A percentile compares a stretch with the other conserved stretches of the same genome.
Evolutionary conservation across 2,113 vertebrate genomes (phyloP).

Genomic region (Psilopsiagon aurifrons): DNA sequence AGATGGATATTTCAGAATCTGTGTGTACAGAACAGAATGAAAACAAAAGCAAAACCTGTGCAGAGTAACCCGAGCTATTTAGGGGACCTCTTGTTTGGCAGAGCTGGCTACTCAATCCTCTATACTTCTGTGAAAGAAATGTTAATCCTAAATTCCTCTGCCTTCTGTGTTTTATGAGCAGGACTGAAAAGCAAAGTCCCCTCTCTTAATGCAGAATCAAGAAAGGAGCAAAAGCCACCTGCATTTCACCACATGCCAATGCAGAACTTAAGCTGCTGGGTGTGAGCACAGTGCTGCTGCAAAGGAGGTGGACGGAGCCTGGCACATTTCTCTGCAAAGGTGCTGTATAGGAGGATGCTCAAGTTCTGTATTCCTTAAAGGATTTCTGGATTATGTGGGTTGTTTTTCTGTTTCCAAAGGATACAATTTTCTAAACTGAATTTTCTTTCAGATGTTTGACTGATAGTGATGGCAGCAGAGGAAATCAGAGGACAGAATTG

Average conservation of each 20-base stretch:
- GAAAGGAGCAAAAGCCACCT: background rate
- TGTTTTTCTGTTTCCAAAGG: slow-evolving; percentile 48
- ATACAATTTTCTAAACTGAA: slow-evolving; percentile 65
- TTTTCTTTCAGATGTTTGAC: slow-evolving; percentile 63
- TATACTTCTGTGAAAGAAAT: background rate
- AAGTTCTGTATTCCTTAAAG: background rate
- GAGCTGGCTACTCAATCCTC: background rate
- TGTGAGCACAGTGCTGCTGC: background rate
- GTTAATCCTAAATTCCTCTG: background rate
- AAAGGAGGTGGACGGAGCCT: fast-evolving
- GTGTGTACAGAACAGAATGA: background rate
- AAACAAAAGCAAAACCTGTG: background rate
- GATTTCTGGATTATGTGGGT: slow-evolving; percentile 20
- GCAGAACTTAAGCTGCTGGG: background rate
- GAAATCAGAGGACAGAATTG: slow-evolving; percentile 65
- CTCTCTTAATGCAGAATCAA: background rate
- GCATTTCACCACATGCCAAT: fast-evolving
- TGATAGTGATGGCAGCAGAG: slow-evolving; percentile 56
- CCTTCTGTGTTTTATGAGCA: background rate
- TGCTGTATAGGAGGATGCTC: background rate
- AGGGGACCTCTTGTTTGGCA: background rate
- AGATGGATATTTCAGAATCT: background rate
- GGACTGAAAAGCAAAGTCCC: background rate
- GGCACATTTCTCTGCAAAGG: fast-evolving
- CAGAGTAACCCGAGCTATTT: background rate